A percentile compares a stretch with the other conserved stretches of the same genome.
These are phyloP conservation scores for Folsomia manolachei DNA, from an alignment of 2,888 invertebrate genomes.

Conservation along the genomic window DNA sequence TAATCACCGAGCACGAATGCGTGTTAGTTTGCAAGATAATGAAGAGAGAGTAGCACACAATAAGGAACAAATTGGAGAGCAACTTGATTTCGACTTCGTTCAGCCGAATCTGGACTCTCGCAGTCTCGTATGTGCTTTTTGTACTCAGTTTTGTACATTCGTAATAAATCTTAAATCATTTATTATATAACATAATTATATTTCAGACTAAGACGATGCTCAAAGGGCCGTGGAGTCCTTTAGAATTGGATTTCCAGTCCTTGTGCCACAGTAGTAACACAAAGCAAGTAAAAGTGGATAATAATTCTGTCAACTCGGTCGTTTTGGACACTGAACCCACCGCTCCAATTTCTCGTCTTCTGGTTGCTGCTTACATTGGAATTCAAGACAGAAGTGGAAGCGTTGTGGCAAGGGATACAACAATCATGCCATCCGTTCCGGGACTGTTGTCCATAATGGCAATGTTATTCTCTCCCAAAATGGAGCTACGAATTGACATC, in stretches of 20 bases:
- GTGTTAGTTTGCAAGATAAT: conserved; percentile 25
- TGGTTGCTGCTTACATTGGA: conserved; percentile 67
- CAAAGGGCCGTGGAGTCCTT: conserved; percentile 76
- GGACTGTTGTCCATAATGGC: conserved; percentile 76
- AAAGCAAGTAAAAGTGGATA: conserved; percentile 66
- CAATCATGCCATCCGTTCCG: conserved; percentile 83
- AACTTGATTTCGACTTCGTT: conserved; percentile 31
- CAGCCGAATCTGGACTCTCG: conserved; percentile 32
- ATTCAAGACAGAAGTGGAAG: conserved; percentile 41
- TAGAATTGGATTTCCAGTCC: conserved; percentile 69
- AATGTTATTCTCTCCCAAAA: conserved; percentile 76
- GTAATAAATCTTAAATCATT: not conserved
- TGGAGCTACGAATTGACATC: conserved; percentile 59
- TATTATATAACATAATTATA: not conserved
- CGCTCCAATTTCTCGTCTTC: conserved; percentile 59
- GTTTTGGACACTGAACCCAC: conserved; percentile 77
- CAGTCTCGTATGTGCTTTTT: not conserved
- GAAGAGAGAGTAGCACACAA: conserved; percentile 31
- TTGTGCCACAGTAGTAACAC: conserved; percentile 62
- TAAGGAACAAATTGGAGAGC: conserved; percentile 37
- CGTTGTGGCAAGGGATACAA: conserved; percentile 62
- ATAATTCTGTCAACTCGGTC: conserved; percentile 79
- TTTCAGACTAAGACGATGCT: conserved; percentile 56
- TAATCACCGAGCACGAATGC: conserved; percentile 29
- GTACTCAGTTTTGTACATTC: not conserved